These are phyloP conservation scores for Cataglyphis altisquamis DNA, from an alignment of 2,888 invertebrate genomes.

Conservation along the genomic window DNA sequence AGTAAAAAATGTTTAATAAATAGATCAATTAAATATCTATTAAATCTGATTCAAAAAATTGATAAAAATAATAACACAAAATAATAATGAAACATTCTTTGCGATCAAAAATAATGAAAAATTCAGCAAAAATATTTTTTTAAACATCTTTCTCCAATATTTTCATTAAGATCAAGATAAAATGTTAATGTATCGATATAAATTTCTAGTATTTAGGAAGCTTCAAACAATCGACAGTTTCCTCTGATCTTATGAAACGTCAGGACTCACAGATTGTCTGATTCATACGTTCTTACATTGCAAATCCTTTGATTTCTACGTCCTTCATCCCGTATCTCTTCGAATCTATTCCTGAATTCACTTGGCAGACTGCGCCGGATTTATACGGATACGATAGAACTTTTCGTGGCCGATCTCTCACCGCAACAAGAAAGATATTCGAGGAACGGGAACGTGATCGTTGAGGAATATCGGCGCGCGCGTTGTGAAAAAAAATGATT, in stretches of 20 bases:
- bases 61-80: neutral
- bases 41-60: neutral
- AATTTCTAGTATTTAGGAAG: neutral
- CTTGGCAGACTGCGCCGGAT: conserved; percentile 32
- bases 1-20: neutral
- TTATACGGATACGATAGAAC: conserved; percentile 42
- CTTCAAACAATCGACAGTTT: neutral
- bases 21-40: neutral
- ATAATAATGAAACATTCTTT: neutral
- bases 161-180: neutral
- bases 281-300: conserved; percentile 38
- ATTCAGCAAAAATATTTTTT: neutral
- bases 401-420: conserved; percentile 3
- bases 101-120: neutral
- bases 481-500: conserved; percentile 38
- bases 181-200: conserved; percentile 17
- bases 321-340: conserved; percentile 23
- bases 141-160: neutral
- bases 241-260: neutral
- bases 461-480: neutral
- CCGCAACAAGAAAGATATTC: conserved; percentile 10
- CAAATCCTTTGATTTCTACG: conserved; percentile 37
- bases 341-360: conserved; percentile 46
- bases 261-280: conserved; percentile 4
- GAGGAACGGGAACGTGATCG: conserved; percentile 22